Evolutionary conservation across 2,888 invertebrate genomes (phyloP).

Genomic region (Polyommatus icarus): DNA sequence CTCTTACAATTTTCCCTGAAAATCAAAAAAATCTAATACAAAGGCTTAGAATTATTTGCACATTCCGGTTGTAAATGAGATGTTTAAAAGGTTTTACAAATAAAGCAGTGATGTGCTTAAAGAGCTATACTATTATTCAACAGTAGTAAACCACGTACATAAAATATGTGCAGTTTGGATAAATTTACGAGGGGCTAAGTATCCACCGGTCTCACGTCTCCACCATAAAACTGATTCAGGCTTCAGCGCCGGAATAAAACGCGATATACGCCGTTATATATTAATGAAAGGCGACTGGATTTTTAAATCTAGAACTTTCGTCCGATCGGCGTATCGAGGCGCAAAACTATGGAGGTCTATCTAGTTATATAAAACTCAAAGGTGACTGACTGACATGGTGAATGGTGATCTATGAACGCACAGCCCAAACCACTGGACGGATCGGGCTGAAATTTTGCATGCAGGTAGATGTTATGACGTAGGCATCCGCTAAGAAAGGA

Average conservation of each 20-base stretch:
- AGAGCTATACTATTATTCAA: constrained; percentile 31
- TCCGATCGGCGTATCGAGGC: neutral
- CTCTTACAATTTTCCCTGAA: neutral
- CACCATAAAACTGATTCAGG: constrained; percentile 70
- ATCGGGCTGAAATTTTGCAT: too few relatives aligned
- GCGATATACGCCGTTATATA: constrained; percentile 47
- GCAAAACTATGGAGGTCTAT: neutral
- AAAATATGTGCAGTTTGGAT: constrained; percentile 47
- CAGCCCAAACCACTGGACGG: too few relatives aligned
- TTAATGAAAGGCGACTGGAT: constrained; percentile 38
- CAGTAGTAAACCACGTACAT: constrained; percentile 43
- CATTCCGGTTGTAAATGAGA: neutral
- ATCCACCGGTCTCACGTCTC: constrained; percentile 63
- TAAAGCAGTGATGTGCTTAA: constrained; percentile 21
- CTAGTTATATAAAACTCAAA: too few relatives aligned
- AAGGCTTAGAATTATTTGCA: neutral
- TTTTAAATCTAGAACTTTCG: constrained; percentile 28
- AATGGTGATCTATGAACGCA: too few relatives aligned
- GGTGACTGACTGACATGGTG: too few relatives aligned
- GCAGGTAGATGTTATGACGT: too few relatives aligned
- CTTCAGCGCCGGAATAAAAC: constrained; percentile 51
- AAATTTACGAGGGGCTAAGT: constrained; percentile 65
- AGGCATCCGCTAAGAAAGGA: too few relatives aligned
- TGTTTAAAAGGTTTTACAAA: constrained; percentile 21
- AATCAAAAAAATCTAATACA: neutral